These are phyloP conservation scores for Mormoops blainvillei DNA, from an alignment of 2,113 vertebrate species.

Conservation along the genomic window DNA sequence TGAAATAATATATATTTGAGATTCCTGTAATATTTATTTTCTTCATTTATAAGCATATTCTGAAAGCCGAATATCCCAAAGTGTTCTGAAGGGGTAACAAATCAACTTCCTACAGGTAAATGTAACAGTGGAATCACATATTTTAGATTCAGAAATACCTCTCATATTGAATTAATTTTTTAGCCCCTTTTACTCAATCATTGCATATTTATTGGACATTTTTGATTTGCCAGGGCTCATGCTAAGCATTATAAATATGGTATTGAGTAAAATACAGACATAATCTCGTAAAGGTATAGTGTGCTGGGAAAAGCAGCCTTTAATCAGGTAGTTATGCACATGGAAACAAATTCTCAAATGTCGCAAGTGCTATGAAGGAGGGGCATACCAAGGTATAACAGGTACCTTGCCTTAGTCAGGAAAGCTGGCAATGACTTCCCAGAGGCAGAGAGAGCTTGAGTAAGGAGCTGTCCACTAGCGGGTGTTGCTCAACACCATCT, in stretches of 20 bases:
- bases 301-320: neutral
- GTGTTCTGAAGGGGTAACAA: neutral
- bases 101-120: neutral
- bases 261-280: neutral
- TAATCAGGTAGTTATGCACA: neutral
- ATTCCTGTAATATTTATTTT: neutral
- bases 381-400: neutral
- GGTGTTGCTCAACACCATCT: rapidly evolving
- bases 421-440: neutral
- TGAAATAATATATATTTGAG: neutral
- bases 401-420: neutral
- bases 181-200: neutral
- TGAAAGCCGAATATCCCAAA: neutral
- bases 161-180: neutral
- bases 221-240: neutral
- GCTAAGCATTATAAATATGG: neutral
- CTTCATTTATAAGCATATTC: neutral
- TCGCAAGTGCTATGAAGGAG: neutral
- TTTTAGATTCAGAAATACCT: neutral
- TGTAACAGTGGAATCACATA: neutral
- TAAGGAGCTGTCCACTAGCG: neutral
- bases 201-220: neutral
- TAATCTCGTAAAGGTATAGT: neutral
- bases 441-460: neutral
- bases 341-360: neutral